These are phyloP conservation scores for Blastomussa wellsi DNA, from an alignment of 92 coral and sea anemone species.

Conservation along the genomic window DNA sequence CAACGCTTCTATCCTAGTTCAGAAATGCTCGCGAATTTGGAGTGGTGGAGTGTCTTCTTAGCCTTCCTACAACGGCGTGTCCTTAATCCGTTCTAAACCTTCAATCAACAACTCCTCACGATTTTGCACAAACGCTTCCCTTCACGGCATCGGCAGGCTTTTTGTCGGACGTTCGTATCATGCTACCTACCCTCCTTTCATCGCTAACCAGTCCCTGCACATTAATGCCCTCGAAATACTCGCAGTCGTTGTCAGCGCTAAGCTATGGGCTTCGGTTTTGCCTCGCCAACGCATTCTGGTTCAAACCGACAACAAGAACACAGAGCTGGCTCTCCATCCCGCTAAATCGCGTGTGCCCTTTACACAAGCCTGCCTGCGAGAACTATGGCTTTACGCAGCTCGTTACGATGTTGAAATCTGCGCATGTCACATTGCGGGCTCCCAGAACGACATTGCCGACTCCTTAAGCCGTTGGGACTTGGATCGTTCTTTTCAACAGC, in stretches of 20 bases:
- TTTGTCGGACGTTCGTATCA: constrained; percentile 14
- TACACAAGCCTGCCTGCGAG: constrained; percentile 18
- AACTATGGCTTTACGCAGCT: constrained; percentile 23
- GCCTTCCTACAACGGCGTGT: constrained; percentile 29
- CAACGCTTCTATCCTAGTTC: not conserved
- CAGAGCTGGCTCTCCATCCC: constrained; percentile 16
- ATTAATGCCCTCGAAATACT: constrained; percentile 16
- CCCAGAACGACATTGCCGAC: constrained; percentile 15
- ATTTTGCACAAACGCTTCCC: constrained; percentile 30
- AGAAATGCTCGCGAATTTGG: not conserved
- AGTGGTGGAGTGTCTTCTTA: constrained; percentile 24
- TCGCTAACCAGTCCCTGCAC: constrained; percentile 3
- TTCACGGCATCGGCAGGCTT: constrained; percentile 25
- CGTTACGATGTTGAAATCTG: constrained; percentile 8
- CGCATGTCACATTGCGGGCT: constrained; percentile 25
- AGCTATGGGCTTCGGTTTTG: constrained; percentile 15
- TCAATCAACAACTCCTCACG: not conserved
- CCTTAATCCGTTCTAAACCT: not conserved
- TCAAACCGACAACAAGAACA: constrained; percentile 18
- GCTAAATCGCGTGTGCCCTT: constrained; percentile 18
- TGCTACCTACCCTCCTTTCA: constrained; percentile 19
- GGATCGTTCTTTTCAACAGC: not conserved
- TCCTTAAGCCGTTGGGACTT: constrained; percentile 21
- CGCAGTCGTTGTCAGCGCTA: constrained; percentile 5
- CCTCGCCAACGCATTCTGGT: constrained; percentile 14